Percentiles rank a stretch among this genome's conserved stretches.
Evolutionary conservation across 1,140 invertebrate species (phyloP).

Genomic region (Druon quercuslanigerum): DNA sequence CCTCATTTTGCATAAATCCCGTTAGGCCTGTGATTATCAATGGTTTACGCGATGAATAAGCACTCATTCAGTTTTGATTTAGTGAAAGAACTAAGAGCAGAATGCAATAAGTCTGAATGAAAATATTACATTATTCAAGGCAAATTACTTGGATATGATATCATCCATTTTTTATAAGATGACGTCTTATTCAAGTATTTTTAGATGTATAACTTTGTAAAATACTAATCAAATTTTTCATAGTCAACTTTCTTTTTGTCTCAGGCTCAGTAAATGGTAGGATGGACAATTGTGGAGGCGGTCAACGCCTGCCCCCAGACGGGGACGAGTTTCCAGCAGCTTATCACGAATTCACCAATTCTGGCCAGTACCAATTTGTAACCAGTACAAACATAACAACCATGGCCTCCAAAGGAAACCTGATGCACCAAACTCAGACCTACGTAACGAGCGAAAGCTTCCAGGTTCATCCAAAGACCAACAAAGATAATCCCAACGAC

Average conservation of each 20-base stretch:
- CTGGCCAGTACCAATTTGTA: constrained; percentile 57
- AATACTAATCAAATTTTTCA: no score
- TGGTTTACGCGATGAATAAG: constrained; percentile 37
- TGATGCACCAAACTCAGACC: constrained; percentile 40
- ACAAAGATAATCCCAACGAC: background rate
- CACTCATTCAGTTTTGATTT: constrained; percentile 44
- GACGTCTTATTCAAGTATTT: no score
- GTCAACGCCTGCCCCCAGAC: constrained; percentile 86
- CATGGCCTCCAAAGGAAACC: constrained; percentile 34
- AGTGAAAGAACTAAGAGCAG: constrained; percentile 27
- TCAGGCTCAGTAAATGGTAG: constrained; percentile 68
- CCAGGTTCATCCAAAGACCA: constrained; percentile 39
- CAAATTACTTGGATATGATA: constrained; percentile 9
- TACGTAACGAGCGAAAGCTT: constrained; percentile 38
- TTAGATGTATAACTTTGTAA: no score
- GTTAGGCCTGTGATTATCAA: constrained; percentile 22
- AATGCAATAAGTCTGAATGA: background rate
- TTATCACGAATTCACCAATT: constrained; percentile 78
- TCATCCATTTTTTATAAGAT: background rate
- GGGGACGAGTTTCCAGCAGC: constrained; percentile 90
- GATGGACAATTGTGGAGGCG: constrained; percentile 71
- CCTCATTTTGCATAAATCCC: constrained; percentile 19
- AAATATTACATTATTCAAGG: constrained; percentile 17
- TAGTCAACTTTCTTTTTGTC: constrained; percentile 40
- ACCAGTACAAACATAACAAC: constrained; percentile 45